Evolutionary conservation across 2,113 vertebrate genomes (phyloP), one percentile per base, ranked within the genome.

Genomic region (Ceyx margarethae): DNA sequence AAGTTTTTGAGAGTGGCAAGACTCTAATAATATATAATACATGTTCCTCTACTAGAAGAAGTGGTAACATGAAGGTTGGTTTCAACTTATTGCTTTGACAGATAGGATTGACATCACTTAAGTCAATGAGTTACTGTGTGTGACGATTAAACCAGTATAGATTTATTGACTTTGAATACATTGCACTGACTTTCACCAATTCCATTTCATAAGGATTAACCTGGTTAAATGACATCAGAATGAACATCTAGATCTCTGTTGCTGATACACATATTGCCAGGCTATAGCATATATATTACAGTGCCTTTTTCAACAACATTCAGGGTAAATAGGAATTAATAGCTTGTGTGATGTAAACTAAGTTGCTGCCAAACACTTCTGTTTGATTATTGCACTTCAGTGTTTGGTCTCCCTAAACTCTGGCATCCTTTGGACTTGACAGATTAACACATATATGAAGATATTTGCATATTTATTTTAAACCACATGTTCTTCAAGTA

Each of bases 381-480:
- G 5, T 73, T 89, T 84, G n/a, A 61, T 79, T 68, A 26, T 20
- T 35, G 15, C 54, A 57, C 29, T 76, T 86, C 26, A 58, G 25
- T 72, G 48, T 77, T 90, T 87, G 48, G 57, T 82, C 89, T 85
- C 33, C 31, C 53, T 77, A 87, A 92, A 90, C 43, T 68, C 87
- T 96, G 93, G 81, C 86, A 83, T 93, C 78, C 65, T 90, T 87
- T 95, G 85, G 65, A 87, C 86, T 96, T 95, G 81, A 93, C 95
- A 95, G 92, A 96, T 96, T 95, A 96, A 96, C 95, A 95, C 92
- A 83, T 93, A 96, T 86, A 94, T 74, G 81, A 91, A 88, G 64
- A 93, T 77, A 96, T 96, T 95, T 96, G 75, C 91, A 95, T 96
- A 96, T 96, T 95, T 94, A 67, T 95, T 96, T 93, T 91, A 89